Base-by-base conservation (phyloP, 1,140 invertebrate genomes). In the Apolygus lucorum region DNA sequence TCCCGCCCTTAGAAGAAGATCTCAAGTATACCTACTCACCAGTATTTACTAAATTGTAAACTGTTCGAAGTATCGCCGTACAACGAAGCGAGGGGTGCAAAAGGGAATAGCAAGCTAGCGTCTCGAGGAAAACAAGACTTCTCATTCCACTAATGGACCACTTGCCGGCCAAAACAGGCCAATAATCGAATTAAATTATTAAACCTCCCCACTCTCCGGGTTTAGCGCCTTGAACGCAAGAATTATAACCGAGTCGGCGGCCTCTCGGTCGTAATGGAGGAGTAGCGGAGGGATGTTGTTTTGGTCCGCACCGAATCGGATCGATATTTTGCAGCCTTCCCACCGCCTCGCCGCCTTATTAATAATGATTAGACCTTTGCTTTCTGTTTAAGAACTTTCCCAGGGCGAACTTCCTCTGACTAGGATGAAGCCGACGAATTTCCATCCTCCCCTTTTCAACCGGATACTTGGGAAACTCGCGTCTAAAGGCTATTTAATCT, bases 121-220 rank as follows among this genome's bases (percentile, higher is more conserved):
- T n/a, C n/a, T n/a, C 22, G 4, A 59, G 54, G 54, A 59, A 59
- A 59, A 59, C 54, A 59, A 59, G 54, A 59, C 13, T 17, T 22
- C 54, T 59, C 54, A 59, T 59, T 59, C 54, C 54, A 21, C 54
- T 59, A 59, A 59, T 59, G 54, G 54, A 59, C 54, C 54, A 59
- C 54, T 59, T 59, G 54, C 54, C 54, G 54, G 54, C 54, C 54
- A 59, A 59, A 59, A 59, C 54, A 59, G 54, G 54, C 54, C 34
- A 59, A 59, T 59, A 59, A 59, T 59, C 22, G 54, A 59, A 59
- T 59, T 59, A 59, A 59, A 59, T 59, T 59, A 59, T 59, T 13
- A 24, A 59, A 59, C 8, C n/a, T n/a, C n/a, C n/a, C n/a, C n/a
- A n/a, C n/a, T n/a, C n/a, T n/a, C n/a, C 13, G 54, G 54, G 13